phyloP scores from a whole-genome alignment of 2,888 invertebrate genomes.

The Pimpla rufipes region DNA sequence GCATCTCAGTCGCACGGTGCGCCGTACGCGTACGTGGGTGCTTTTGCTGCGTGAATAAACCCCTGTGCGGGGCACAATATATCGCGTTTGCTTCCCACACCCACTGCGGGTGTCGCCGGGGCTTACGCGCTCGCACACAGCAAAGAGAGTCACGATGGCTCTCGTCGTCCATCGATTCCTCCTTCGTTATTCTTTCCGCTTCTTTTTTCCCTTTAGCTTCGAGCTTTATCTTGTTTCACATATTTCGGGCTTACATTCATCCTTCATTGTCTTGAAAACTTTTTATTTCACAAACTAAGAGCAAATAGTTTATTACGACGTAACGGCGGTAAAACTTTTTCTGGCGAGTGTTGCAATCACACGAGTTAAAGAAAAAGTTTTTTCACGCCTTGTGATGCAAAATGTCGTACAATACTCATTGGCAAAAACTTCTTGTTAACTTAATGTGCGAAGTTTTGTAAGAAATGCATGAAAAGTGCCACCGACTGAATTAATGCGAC shows the following conservation, averaged over 20 bases:
- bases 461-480: no score
- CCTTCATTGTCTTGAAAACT: not conserved
- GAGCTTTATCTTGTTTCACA: conserved; percentile 7
- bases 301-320: no score
- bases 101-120: conserved; percentile 24
- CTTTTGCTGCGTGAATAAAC: conserved; percentile 23
- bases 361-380: no score
- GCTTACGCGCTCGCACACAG: conserved; percentile 4
- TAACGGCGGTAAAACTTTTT: no score
- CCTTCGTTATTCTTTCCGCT: conserved; percentile 2
- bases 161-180: conserved; percentile 29
- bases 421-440: no score
- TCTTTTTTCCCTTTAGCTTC: not conserved
- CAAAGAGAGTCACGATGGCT: conserved; percentile 20
- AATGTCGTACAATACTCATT: no score
- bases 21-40: conserved; percentile 39
- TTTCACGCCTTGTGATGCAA: no score
- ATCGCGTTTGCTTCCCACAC: conserved; percentile 56
- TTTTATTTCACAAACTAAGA: not conserved
- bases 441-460: no score
- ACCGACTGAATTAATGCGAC: no score
- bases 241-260: conserved; percentile 2
- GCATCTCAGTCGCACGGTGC: not conserved
- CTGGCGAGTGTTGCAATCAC: no score
- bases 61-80: conserved; percentile 20